Evolutionary conservation across 23 tunicate species (phyloP).

Genomic region (Trididemnum miniatum): DNA sequence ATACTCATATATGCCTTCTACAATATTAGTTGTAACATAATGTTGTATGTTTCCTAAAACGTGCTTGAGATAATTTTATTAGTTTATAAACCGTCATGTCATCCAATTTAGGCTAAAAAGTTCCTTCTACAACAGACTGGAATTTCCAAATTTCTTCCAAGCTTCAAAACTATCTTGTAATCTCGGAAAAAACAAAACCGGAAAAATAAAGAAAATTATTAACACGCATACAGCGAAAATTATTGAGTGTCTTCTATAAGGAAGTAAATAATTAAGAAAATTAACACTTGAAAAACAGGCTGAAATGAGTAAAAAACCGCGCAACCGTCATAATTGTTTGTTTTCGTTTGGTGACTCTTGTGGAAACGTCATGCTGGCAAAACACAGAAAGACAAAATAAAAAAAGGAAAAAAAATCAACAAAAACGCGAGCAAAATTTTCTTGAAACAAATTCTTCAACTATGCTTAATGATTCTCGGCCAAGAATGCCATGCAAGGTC

Average conservation of each 20-base stretch:
- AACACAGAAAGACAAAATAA: too few relatives aligned
- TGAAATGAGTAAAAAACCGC: too few relatives aligned
- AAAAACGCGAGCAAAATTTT: too few relatives aligned
- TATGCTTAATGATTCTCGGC: too few relatives aligned
- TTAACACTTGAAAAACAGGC: too few relatives aligned
- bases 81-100: background rate
- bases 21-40: background rate
- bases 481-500: too few relatives aligned
- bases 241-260: background rate
- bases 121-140: background rate
- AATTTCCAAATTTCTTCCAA: background rate
- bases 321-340: too few relatives aligned
- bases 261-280: too few relatives aligned
- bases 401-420: too few relatives aligned
- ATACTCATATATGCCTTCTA: background rate
- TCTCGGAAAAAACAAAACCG: background rate
- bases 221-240: background rate
- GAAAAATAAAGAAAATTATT: background rate
- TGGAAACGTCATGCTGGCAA: too few relatives aligned
- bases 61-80: slow-evolving; percentile 13
- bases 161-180: slow-evolving; percentile 1
- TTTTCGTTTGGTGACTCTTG: too few relatives aligned
- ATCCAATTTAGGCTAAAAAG: background rate
- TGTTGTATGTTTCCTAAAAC: slow-evolving; percentile 14
- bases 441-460: too few relatives aligned